Evolutionary conservation across 1,140 invertebrate species (phyloP).

Genomic region (Psix sp.): DNA sequence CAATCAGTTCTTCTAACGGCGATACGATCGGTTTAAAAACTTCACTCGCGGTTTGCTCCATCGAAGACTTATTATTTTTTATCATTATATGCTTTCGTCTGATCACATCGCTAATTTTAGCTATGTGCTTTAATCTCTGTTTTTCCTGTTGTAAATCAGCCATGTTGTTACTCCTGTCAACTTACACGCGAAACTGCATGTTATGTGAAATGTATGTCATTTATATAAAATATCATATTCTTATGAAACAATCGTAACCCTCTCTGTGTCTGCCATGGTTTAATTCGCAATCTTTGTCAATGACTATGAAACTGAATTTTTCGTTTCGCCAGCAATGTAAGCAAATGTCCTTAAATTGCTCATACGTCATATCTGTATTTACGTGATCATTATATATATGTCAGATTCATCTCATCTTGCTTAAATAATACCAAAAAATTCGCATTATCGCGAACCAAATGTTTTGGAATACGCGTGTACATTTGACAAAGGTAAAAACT

Average conservation of each 20-base stretch:
- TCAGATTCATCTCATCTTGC: conserved; percentile 71
- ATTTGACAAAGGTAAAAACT: conserved; percentile 71
- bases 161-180: too few species aligned
- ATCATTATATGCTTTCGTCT: too few species aligned
- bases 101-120: too few species aligned
- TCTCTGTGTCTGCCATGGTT: conserved; percentile 41
- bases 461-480: conserved; percentile 70
- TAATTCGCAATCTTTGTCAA: conserved; percentile 50
- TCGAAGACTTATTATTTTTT: too few species aligned
- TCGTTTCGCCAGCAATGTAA: conserved; percentile 51
- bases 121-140: too few species aligned
- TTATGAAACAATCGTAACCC: conserved; percentile 51
- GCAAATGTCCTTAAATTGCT: conserved; percentile 65
- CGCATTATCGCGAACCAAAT: conserved; percentile 68
- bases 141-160: too few species aligned
- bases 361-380: conserved; percentile 66
- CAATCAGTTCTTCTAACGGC: too few species aligned
- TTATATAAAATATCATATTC: too few species aligned
- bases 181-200: too few species aligned
- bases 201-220: too few species aligned
- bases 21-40: too few species aligned
- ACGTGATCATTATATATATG: conserved; percentile 71
- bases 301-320: conserved; percentile 48
- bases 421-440: conserved; percentile 71
- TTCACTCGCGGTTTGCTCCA: too few species aligned